Percentiles rank a stretch among this genome's conserved stretches.
phyloP scores from a whole-genome alignment of 2,888 invertebrate genomes.

The Lasius fuliginosus region DNA sequence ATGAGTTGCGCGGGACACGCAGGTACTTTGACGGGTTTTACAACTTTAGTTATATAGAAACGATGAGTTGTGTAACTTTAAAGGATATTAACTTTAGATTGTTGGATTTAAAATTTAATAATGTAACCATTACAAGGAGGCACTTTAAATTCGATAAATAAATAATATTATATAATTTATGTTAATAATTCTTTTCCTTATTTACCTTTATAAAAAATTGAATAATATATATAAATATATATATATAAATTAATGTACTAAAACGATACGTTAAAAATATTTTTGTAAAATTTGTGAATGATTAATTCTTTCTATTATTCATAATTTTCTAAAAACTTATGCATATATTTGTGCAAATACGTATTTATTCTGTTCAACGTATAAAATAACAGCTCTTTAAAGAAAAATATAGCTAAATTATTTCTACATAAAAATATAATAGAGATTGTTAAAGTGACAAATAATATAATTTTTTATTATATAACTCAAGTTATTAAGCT shows the following conservation, averaged over 20 bases:
- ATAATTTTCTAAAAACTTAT: background rate
- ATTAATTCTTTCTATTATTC: background rate
- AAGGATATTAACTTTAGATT: conserved; percentile 19
- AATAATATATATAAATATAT: background rate
- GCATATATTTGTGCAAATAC: background rate
- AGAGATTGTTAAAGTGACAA: background rate
- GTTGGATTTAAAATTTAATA: conserved; percentile 17
- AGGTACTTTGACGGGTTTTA: conserved; percentile 37
- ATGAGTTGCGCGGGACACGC: conserved; percentile 12
- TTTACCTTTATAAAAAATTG: background rate
- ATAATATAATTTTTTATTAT: conserved; percentile 10
- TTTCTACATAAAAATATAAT: background rate
- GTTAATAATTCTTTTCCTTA: background rate
- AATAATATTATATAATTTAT: background rate
- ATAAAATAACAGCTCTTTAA: background rate
- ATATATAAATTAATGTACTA: background rate
- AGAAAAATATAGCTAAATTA: background rate
- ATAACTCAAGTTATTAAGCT: background rate
- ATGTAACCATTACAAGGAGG: background rate
- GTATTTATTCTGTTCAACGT: background rate
- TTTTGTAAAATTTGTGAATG: background rate
- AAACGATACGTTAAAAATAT: background rate
- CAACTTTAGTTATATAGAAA: conserved; percentile 5
- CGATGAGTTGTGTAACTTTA: conserved; percentile 27
- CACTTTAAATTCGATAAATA: background rate